A percentile compares a stretch with the other conserved stretches of the same genome.
phyloP scores from a whole-genome alignment of 2,797 vertebrate genomes.

The Poecilia velifera region DNA sequence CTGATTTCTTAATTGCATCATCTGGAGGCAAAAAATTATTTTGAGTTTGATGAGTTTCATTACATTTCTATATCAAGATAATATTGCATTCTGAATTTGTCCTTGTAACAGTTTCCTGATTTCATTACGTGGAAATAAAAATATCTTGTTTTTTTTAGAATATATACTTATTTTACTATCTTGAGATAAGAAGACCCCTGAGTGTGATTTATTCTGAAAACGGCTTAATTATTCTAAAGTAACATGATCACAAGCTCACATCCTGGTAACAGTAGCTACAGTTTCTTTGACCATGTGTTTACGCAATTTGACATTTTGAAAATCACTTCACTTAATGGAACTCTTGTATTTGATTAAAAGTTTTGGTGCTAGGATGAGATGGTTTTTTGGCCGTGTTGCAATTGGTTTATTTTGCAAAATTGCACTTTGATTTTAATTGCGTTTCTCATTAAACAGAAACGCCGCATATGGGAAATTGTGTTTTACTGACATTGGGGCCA shows the following conservation, averaged over 20 bases:
- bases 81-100: background rate
- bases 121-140: background rate
- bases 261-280: background rate
- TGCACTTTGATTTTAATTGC: too few species aligned
- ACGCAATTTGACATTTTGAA: too few species aligned
- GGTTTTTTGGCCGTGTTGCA: too few species aligned
- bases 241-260: background rate
- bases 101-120: background rate
- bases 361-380: too few species aligned
- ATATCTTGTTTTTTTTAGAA: background rate
- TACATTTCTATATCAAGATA: background rate
- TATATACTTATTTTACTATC: background rate
- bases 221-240: background rate
- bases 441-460: too few species aligned
- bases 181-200: background rate
- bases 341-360: too few species aligned
- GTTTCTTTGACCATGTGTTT: too few species aligned
- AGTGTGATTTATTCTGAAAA: background rate
- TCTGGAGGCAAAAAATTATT: background rate
- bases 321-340: too few species aligned
- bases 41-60: background rate
- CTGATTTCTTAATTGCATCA: background rate
- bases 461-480: too few species aligned
- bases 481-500: too few species aligned
- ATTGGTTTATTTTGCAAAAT: too few species aligned